Percentiles rank a stretch among this genome's conserved stretches.
Evolutionary conservation across 2,797 vertebrate genomes (phyloP).

Genomic region (Leucoraja ocellata): DNA sequence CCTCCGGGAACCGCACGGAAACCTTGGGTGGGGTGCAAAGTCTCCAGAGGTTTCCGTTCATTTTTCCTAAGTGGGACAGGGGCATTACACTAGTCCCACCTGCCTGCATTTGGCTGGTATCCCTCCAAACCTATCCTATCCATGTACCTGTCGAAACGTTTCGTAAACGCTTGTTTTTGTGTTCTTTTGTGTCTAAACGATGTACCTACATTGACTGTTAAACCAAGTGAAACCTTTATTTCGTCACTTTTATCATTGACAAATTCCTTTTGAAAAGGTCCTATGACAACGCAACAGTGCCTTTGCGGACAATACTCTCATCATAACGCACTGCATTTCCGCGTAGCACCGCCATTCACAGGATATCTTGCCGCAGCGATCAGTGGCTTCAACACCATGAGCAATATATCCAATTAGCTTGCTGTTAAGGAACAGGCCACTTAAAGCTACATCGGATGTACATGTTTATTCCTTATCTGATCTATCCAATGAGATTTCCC

Average conservation of each 20-base stretch:
- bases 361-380: background rate
- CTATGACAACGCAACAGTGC: background rate
- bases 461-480: background rate
- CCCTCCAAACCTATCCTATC: too few species aligned
- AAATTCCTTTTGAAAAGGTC: background rate
- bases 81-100: too few species aligned
- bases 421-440: too few species aligned
- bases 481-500: background rate
- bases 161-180: background rate
- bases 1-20: too few species aligned
- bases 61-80: too few species aligned
- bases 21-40: too few species aligned
- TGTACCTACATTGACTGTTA: background rate
- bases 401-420: background rate
- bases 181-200: background rate
- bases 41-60: too few species aligned
- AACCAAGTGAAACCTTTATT: background rate
- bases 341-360: background rate
- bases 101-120: too few species aligned
- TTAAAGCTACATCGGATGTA: background rate
- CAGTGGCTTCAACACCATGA: background rate
- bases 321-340: background rate
- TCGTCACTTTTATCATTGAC: background rate
- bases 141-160: too few species aligned
- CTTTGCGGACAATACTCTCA: background rate